Evolutionary conservation across 1,140 invertebrate genomes (phyloP).

Genomic region (Ruditapes philippinarum): DNA sequence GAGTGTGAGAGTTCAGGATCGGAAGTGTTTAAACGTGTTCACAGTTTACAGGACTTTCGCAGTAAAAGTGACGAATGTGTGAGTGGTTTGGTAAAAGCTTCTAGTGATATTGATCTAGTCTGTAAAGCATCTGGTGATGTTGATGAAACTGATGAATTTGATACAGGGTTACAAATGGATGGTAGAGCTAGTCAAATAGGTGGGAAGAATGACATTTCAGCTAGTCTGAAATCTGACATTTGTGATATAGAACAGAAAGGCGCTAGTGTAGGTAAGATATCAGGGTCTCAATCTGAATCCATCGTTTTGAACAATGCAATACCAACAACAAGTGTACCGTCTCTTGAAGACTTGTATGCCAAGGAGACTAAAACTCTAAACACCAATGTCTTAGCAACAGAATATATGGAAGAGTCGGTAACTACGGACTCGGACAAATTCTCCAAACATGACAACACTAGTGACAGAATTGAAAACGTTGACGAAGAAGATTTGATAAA

Average conservation of each 20-base stretch:
- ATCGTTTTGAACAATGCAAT: conserved; percentile 57
- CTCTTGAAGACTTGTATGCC: conserved; percentile 88
- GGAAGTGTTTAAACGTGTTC: conserved; percentile 53
- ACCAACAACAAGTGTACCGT: conserved; percentile 72
- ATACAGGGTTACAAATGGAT: not conserved
- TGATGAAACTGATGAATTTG: conserved; percentile 16
- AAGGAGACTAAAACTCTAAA: conserved; percentile 91
- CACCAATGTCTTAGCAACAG: conserved; percentile 89
- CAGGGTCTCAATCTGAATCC: not conserved
- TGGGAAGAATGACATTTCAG: not conserved
- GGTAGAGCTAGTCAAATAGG: not conserved
- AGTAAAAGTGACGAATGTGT: not conserved
- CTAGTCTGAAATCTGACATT: not conserved
- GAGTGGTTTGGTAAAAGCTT: conserved; percentile 18
- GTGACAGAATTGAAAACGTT: not conserved
- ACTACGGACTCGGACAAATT: conserved; percentile 90
- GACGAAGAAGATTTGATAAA: conserved; percentile 51
- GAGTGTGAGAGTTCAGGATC: not conserved
- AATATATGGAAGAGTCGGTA: conserved; percentile 86
- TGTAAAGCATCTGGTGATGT: conserved; percentile 44
- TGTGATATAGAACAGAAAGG: conserved; percentile 35
- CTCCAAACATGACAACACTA: conserved; percentile 84
- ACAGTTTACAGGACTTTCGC: conserved; percentile 54
- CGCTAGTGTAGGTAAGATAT: not conserved
- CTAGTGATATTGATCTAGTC: conserved; percentile 60